These are phyloP conservation scores for Urechis unicinctus DNA, from an alignment of 2,888 invertebrate species.

Conservation along the genomic window DNA sequence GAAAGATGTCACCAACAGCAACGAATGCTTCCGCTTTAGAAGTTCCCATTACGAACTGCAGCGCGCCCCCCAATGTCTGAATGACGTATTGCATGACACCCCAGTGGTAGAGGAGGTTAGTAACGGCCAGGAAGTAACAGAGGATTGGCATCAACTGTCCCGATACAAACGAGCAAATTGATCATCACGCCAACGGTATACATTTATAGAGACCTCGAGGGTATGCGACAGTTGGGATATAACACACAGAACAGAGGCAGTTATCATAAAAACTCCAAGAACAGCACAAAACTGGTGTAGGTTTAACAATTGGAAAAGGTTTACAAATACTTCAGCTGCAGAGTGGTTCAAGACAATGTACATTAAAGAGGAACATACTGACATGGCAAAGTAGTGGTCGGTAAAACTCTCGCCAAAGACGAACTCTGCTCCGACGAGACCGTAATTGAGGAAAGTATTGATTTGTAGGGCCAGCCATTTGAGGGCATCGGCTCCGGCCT, in stretches of 20 bases:
- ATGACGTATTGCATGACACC: constrained; percentile 15
- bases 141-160: constrained; percentile 16
- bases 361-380: constrained; percentile 14
- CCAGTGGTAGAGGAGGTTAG: constrained; percentile 11
- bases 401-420: constrained; percentile 16
- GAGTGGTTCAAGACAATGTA: too few relatives aligned
- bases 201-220: background rate
- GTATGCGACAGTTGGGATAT: too few relatives aligned
- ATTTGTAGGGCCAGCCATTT: constrained; percentile 13
- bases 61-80: constrained; percentile 9
- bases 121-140: constrained; percentile 16
- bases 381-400: constrained; percentile 17
- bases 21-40: constrained; percentile 15
- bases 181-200: background rate
- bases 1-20: constrained; percentile 18
- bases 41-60: constrained; percentile 11
- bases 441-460: constrained; percentile 13
- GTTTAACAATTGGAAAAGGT: too few relatives aligned
- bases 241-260: too few relatives aligned
- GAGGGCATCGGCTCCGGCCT: constrained; percentile 11
- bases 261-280: too few relatives aligned
- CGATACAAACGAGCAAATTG: background rate
- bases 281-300: too few relatives aligned
- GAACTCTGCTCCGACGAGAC: constrained; percentile 12
- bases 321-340: too few relatives aligned